A percentile compares a stretch with the other conserved stretches of the same genome.
phyloP scores from a whole-genome alignment of 2,113 vertebrate genomes.

The Bujurquina vittata region DNA sequence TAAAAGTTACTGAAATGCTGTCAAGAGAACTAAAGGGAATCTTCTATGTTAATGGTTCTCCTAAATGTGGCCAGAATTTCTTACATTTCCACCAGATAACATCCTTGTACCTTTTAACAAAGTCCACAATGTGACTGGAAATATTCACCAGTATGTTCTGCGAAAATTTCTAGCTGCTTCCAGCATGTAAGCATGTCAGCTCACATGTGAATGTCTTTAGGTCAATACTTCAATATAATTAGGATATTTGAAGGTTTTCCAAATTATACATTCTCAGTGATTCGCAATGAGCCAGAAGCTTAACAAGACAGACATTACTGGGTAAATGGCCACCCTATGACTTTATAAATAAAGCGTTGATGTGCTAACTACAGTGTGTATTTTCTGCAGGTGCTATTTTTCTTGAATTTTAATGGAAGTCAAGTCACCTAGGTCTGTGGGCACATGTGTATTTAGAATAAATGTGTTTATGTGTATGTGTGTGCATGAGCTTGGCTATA shows the following conservation, averaged over 20 bases:
- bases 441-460: not conserved
- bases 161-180: too few species aligned
- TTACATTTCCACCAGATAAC: not conserved
- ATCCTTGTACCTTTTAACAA: not conserved
- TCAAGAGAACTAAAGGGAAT: not conserved
- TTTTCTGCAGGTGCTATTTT: not conserved
- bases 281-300: not conserved
- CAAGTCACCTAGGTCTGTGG: not conserved
- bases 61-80: not conserved
- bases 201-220: not conserved
- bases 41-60: not conserved
- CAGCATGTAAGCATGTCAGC: not conserved
- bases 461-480: constrained; percentile 11
- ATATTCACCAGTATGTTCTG: not conserved
- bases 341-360: not conserved
- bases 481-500: not conserved
- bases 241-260: not conserved
- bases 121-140: not conserved
- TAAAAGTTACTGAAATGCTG: not conserved
- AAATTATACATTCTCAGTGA: not conserved
- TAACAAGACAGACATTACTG: not conserved
- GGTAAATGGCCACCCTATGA: too few species aligned
- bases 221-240: not conserved
- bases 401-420: not conserved
- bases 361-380: not conserved